A percentile compares a stretch with the other conserved stretches of the same genome.
Conservation (phyloP, 2,113 vertebrate genomes). For the Meleagris gallopavo region DNA sequence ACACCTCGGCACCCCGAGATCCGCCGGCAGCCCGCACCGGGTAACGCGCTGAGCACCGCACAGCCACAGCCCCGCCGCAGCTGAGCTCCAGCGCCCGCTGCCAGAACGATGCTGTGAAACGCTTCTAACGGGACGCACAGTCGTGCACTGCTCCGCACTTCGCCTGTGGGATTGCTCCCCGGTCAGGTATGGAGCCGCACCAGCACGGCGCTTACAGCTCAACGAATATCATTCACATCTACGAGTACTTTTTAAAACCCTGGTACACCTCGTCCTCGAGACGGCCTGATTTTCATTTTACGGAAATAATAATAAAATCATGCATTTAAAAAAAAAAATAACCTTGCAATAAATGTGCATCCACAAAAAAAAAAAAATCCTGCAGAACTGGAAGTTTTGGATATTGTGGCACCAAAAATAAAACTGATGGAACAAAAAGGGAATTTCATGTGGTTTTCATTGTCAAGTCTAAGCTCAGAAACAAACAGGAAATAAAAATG, state of each 20-base stretch:
- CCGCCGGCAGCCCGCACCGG: too few relatives aligned
- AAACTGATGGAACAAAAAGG: constrained; percentile 70
- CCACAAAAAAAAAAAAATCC: not conserved
- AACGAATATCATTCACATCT: not conserved
- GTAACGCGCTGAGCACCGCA: not conserved
- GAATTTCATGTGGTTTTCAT: constrained; percentile 73
- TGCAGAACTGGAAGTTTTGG: constrained; percentile 17
- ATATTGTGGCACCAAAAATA: constrained; percentile 60
- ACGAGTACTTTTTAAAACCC: not conserved
- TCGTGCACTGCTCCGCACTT: accelerated
- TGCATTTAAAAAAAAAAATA: not conserved
- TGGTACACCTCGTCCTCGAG: not conserved
- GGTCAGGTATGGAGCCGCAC: not conserved
- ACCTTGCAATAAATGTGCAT: not conserved
- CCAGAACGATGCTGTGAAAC: not conserved
- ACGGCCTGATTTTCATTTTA: not conserved
- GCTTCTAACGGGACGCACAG: not conserved
- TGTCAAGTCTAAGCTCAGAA: constrained; percentile 69
- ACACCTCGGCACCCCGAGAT: too few relatives aligned
- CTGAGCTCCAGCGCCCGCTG: not conserved
- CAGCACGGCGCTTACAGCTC: not conserved
- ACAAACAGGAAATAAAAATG: constrained; percentile 74
- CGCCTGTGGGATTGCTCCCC: not conserved
- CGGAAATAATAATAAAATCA: not conserved
- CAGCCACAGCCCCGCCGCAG: not conserved